Conservation (phyloP, 1,140 invertebrate genomes). For the Zaprionus tsacasi region DNA sequence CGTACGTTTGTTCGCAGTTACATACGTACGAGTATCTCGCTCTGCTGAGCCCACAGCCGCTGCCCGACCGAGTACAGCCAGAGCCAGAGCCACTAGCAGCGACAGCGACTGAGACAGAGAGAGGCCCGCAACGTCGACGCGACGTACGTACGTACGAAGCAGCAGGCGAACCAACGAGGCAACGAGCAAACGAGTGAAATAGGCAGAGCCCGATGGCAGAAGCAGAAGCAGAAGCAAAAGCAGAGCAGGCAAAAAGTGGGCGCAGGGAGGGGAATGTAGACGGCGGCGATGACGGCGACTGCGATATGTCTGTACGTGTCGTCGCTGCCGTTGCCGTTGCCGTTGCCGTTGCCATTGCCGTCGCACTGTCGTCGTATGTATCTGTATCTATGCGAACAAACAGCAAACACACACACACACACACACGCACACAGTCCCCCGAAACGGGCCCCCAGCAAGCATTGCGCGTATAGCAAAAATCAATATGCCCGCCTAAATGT, state of each 20-base stretch:
- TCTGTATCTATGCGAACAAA: constrained; percentile 56
- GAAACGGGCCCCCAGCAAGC: constrained; percentile 39
- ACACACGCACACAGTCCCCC: constrained; percentile 19
- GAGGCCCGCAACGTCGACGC: constrained; percentile 32
- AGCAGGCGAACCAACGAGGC: constrained; percentile 48
- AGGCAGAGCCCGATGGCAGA: constrained; percentile 34
- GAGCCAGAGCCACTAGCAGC: constrained; percentile 33
- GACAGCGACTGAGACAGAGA: constrained; percentile 47
- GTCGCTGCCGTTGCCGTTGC: constrained; percentile 13
- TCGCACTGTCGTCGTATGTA: constrained; percentile 25
- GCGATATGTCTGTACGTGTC: constrained; percentile 42
- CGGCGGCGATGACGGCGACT: constrained; percentile 34
- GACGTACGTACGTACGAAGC: constrained; percentile 37
- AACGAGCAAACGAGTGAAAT: constrained; percentile 42
- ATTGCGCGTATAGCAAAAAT: constrained; percentile 31
- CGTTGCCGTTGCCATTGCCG: constrained; percentile 15
- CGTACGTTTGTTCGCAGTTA: constrained; percentile 1
- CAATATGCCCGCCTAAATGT: constrained; percentile 28
- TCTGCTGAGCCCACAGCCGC: constrained; percentile 63
- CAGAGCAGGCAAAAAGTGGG: constrained; percentile 17
- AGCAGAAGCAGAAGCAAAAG: constrained; percentile 18
- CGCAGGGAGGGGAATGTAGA: background rate
- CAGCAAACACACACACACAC: constrained; percentile 31
- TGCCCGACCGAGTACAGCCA: constrained; percentile 62
- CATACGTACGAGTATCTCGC: constrained; percentile 62